Percentiles rank a stretch among this genome's conserved stretches.
These are phyloP conservation scores for Harpegnathos saltator DNA, from an alignment of 1,140 invertebrate species.

Conservation along the genomic window DNA sequence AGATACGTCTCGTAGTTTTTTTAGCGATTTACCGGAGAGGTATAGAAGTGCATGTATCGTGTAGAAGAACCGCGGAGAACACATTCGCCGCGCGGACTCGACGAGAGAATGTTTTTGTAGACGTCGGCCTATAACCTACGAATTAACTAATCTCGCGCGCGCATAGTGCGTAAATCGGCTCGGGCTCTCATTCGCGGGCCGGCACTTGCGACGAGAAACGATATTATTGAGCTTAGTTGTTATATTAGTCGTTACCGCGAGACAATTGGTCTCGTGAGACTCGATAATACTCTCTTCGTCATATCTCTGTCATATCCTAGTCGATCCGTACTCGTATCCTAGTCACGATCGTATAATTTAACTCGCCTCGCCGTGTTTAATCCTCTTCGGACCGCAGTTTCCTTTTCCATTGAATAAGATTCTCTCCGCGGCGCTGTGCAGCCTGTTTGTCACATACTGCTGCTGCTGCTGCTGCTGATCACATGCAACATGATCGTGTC, in stretches of 20 bases:
- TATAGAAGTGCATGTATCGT: conserved; percentile 24
- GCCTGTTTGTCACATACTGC: too few relatives aligned
- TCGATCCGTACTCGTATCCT: conserved; percentile 46
- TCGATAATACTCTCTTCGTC: conserved; percentile 50
- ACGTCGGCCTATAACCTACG: conserved; percentile 67
- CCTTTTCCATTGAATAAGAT: too few relatives aligned
- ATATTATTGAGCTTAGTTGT: conserved; percentile 49
- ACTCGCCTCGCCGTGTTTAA: not conserved
- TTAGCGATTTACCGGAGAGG: not conserved
- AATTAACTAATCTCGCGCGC: conserved; percentile 52
- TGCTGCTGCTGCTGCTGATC: too few relatives aligned
- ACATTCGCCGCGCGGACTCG: not conserved
- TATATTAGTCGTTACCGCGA: conserved; percentile 23
- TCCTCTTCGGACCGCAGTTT: too few relatives aligned
- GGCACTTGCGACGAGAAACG: conserved; percentile 14
- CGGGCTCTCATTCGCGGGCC: not conserved
- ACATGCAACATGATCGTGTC: too few relatives aligned
- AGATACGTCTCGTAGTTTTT: not conserved
- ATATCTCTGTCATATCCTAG: conserved; percentile 54
- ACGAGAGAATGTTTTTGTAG: conserved; percentile 60
- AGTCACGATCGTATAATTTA: conserved; percentile 49
- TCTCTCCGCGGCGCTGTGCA: too few relatives aligned
- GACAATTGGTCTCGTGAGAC: not conserved
- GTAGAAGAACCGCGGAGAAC: not conserved
- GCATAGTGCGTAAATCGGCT: not conserved